Conservation (phyloP, 2,888 invertebrate species). For the Phortica okadai region DNA sequence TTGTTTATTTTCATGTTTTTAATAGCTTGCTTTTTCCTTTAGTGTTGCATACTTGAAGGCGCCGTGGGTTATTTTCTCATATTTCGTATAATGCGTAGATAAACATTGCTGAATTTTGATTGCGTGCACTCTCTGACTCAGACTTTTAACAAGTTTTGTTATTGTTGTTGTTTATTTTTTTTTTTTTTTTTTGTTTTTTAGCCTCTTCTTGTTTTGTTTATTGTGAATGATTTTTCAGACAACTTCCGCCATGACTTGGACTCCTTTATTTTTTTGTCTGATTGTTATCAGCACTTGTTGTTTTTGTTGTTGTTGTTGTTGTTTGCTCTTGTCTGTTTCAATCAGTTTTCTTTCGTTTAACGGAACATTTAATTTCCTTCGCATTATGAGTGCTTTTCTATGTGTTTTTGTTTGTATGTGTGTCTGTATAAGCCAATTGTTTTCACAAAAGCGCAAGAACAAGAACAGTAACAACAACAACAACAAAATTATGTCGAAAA, state of each 20-base stretch:
- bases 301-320: too few relatives aligned
- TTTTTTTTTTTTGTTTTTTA: background rate
- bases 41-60: slow-evolving; percentile 26
- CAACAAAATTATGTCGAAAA: background rate
- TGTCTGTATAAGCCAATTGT: background rate
- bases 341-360: background rate
- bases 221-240: slow-evolving; percentile 24
- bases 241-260: slow-evolving; percentile 16
- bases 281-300: slow-evolving; percentile 3
- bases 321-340: background rate
- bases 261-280: background rate
- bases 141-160: slow-evolving; percentile 4
- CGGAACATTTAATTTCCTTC: slow-evolving; percentile 27
- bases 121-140: background rate
- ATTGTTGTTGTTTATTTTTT: background rate
- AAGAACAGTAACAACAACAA: background rate
- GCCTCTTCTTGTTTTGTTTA: background rate
- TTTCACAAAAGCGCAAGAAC: background rate
- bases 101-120: slow-evolving; percentile 10
- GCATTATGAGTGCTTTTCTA: slow-evolving; percentile 14
- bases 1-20: slow-evolving; percentile 16
- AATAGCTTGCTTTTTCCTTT: slow-evolving; percentile 1
- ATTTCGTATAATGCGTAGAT: slow-evolving; percentile 1
- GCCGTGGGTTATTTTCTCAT: slow-evolving; percentile 21
- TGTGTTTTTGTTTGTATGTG: background rate